Base-by-base conservation (phyloP, 2,113 vertebrate genomes). In the Dolichallabes microphthalmus region DNA sequence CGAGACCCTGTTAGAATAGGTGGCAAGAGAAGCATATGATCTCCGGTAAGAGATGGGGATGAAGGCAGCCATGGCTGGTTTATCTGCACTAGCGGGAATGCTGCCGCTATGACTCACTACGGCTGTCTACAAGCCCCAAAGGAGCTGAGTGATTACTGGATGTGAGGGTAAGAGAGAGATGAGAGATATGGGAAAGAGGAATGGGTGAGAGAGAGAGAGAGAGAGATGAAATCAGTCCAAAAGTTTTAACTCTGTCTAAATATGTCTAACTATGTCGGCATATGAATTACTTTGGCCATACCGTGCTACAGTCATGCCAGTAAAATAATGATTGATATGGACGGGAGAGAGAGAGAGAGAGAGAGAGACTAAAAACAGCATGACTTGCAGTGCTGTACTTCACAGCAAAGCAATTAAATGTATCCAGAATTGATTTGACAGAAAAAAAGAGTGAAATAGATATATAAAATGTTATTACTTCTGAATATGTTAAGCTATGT, bases 41-140 rank as follows among this genome's bases (percentile, higher is more conserved):
- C 88, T 87, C 75, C 83, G 74, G 83, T 89, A 89, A 89, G 87
- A 63, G 88, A 89, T 87, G 68, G 83, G 88, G 86, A 85, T 85
- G 58, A 82, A 89, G 68, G 80, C 25, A 68, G 84, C 83, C 53
- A 60, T 86, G 35, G 86, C 63, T 66, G 55, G 74, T 89, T 80
- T 84, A 89, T 89, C 86, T 83, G 82, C 86, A 86, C 83, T 71
- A 81, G 83, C 69, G 88, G 84, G 88, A 87, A 86, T 84, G 80
- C 80, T 82, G 87, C 82, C 25, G 71, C 71, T 87, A 83, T 87
- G 83, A 87, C 85, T 87, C 85, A 88, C 87, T 85, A 39, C 82
- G 82, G 87, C 60, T 82, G 82, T 66, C 80, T 63, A 80, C 68
- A 68, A 82, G 58, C 76, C 85, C 64, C 85, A 20, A 55, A 64